Conservation (phyloP, 2,888 invertebrate genomes). For the Cataglyphis cursor region DNA sequence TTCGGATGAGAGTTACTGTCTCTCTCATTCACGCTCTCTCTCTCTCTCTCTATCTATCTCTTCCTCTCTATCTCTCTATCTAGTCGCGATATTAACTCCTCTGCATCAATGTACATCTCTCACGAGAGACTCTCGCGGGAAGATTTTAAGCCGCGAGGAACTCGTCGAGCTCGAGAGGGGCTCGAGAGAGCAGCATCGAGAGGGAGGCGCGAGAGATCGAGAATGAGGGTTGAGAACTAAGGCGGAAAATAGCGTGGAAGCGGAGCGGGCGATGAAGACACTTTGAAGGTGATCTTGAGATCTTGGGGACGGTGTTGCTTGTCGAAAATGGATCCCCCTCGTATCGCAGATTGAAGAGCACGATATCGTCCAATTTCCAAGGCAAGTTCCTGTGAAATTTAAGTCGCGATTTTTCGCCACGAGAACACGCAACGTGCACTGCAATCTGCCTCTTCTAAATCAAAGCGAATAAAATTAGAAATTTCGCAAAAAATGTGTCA, state of each 20-base stretch:
- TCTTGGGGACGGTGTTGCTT: neutral
- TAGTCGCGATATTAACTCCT: constrained; percentile 73
- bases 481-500: neutral
- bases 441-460: neutral
- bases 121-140: constrained; percentile 55
- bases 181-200: constrained; percentile 56
- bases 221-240: constrained; percentile 26
- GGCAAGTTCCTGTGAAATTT: constrained; percentile 7
- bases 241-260: constrained; percentile 35
- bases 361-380: constrained; percentile 2
- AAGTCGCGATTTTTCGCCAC: neutral
- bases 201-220: constrained; percentile 45
- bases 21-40: constrained; percentile 5
- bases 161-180: constrained; percentile 42
- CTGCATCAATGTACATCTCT: constrained; percentile 52
- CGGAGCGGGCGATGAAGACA: constrained; percentile 18
- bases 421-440: neutral
- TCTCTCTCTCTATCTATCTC: neutral
- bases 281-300: neutral
- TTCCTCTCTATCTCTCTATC: neutral
- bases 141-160: constrained; percentile 55
- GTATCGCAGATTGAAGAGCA: neutral
- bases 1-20: constrained; percentile 77
- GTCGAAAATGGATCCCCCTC: neutral
- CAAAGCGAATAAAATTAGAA: neutral